Base-by-base conservation (phyloP, 2,113 vertebrate species). In the Oreotrochilus melanogaster region DNA sequence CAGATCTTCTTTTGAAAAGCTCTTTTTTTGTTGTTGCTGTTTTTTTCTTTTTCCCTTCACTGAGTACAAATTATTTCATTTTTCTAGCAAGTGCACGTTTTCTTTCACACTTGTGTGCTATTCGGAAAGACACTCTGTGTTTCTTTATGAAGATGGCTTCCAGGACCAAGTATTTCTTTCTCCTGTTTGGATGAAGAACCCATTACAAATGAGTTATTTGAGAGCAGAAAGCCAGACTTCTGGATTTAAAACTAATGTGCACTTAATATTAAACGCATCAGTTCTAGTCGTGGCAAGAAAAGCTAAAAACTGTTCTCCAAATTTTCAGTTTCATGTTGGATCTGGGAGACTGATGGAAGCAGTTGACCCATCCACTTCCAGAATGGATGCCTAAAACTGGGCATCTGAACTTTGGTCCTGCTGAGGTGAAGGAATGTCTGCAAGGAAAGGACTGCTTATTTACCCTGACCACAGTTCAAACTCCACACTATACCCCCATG, bases 1-100 rank as follows among this genome's bases (percentile, higher is more conserved):
- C 98, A 98, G 95, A 97, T 91, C 95, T 93, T 92, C 95, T 86
- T 97, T 97, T 92, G 80, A 96, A 97, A 97, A 93, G 61, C 80
- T 81, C 80, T 89, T 64, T 45, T 62, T 87, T 88, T 88, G 76
- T 47, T 45, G n/a, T 67, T 47, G 30, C 65, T 45, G 28, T 18
- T 53, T 86, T 58, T 84, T 73, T 57, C 25, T 91, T 87, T 92
- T 86, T 76, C 56, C 88, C 83, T 89, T 92, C 79, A 56, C 79
- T 58, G 83, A 95, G 94, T 89, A 94, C 76, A 97, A 98, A 97
- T 96, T 31, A 97, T 92, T 96, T 96, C 86, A 80, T 97, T 92
- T 97, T 96, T 96, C 90, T 92, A 92, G 87, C 94, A 92, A 90
- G 90, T 92, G 94, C 92, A 74, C 82, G 70, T 92, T 93, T 96